Percentiles rank a stretch among this genome's conserved stretches.
Evolutionary conservation across 1,140 invertebrate species (phyloP).

Genomic region (Caerostris darwini): DNA sequence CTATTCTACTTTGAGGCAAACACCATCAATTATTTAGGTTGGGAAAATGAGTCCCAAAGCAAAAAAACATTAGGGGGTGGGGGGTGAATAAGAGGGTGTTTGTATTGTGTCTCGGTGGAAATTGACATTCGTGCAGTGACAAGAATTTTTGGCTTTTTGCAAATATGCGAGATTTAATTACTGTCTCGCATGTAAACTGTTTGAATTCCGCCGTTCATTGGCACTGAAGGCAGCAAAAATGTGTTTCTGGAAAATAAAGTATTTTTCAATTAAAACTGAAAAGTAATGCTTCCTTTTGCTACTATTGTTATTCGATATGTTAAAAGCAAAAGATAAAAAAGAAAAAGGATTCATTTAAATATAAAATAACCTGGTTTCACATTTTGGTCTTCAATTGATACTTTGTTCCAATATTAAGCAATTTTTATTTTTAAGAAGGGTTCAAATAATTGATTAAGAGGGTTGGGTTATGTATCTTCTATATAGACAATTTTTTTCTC

Average conservation of each 20-base stretch:
- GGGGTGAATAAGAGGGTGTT: not conserved
- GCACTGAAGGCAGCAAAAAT: not conserved
- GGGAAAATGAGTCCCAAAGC: not conserved
- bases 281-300: not conserved
- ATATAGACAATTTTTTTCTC: no score
- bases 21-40: slow-evolving; percentile 69
- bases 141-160: not conserved
- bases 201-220: not conserved
- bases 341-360: no score
- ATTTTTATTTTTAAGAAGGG: no score
- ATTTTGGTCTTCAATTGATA: no score
- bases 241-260: not conserved
- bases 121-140: not conserved
- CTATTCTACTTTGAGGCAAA: slow-evolving; percentile 43
- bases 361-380: no score
- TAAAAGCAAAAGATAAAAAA: no score
- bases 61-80: not conserved
- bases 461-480: no score
- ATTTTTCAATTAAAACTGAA: slow-evolving; percentile 4
- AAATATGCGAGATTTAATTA: slow-evolving; percentile 49
- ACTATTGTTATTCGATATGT: no score
- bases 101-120: not conserved
- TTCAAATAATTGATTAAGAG: no score
- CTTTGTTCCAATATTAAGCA: no score
- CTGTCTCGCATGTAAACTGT: not conserved